Percentiles rank a stretch among this genome's conserved stretches.
Conservation (phyloP, 2,113 vertebrate species). For the Ammodytes dubius region DNA sequence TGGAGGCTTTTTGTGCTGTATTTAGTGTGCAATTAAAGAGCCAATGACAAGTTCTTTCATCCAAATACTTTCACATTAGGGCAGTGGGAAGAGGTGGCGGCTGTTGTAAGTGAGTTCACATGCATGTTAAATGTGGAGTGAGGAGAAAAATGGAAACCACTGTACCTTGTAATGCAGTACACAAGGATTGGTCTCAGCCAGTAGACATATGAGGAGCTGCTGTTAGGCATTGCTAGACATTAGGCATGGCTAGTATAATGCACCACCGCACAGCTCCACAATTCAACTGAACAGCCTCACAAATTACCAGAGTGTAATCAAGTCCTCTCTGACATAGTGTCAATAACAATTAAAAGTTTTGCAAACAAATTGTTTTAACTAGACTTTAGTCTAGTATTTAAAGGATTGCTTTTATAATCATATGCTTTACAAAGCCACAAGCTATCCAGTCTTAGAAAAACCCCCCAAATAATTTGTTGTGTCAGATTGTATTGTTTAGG, state of each 20-base stretch:
- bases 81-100: neutral
- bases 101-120: neutral
- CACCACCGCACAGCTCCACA: neutral
- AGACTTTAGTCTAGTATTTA: too few species aligned
- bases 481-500: neutral
- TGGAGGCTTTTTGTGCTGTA: neutral
- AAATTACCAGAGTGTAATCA: neutral
- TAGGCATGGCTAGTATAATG: neutral
- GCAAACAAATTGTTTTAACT: neutral
- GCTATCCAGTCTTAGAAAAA: too few species aligned
- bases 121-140: neutral
- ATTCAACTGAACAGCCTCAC: neutral
- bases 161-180: neutral
- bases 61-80: neutral
- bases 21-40: slow-evolving; percentile 6
- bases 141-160: neutral
- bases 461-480: too few species aligned
- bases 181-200: too few species aligned
- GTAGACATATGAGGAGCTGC: neutral
- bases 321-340: neutral
- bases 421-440: neutral
- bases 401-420: neutral
- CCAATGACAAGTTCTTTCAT: slow-evolving; percentile 5
- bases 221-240: neutral
- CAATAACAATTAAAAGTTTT: neutral